Base-by-base conservation (phyloP, 2,888 invertebrate genomes). In the Lottia scabra region DNA sequence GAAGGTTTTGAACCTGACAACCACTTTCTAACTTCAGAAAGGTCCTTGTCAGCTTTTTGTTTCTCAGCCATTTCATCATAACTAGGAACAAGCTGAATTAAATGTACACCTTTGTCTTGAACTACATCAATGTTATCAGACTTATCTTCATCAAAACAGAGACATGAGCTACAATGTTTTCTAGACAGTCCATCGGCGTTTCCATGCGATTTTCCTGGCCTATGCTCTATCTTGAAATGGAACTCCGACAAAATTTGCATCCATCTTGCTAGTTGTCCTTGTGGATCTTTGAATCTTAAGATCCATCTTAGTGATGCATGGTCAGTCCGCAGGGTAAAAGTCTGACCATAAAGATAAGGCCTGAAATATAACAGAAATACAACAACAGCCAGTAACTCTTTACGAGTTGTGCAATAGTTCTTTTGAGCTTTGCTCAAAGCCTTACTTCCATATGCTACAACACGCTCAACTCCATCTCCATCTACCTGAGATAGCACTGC, bases 231-330 rank as follows among this genome's bases (percentile, higher is more conserved):
- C 44, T 65, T 16, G 44, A 73, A 73, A 23, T 69, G 63, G 62
- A 65, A 69, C 63, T 66, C 69, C 16, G 64, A 64, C 38, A 73
- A 62, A 3, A 69, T 19, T 30, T 65, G 65, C 16, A 65, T 19
- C 73, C 69, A 73, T 56, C 68, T 46, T 30, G 68, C 73, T 65
- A 65, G 69, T 65, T 73, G 65, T 63, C 73, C 69, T 38, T 65
- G 62, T 16, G 65, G 65, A 46, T 69, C 65, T 48, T 69, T 72
- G 38, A 72, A 72, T 26, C n/a, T n/a, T n/a, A n/a, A 8, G n/a
- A 68, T 26, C 68, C 62, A 62, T 1, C 68, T 19, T 0, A 62
- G 43, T 15, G 43, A 48, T 48, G 38, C 65, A 46, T 38, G 38
- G 38, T 38, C 38, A 8, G 38, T 38, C 1, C 38, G 38, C 10